Percentiles rank a stretch among this genome's conserved stretches.
Evolutionary conservation across 2,888 invertebrate species (phyloP).

Genomic region (Spilosoma lubricipeda): DNA sequence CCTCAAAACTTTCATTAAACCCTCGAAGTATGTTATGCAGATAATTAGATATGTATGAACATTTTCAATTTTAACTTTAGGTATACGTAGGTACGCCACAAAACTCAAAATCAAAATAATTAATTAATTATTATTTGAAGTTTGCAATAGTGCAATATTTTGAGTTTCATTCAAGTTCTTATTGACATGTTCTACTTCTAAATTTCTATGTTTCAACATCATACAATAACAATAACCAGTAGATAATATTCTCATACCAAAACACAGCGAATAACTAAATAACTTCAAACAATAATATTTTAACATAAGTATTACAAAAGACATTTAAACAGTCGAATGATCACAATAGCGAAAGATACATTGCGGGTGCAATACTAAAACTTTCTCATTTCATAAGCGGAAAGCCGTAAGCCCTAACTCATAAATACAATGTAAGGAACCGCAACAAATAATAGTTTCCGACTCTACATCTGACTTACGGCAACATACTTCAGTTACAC

Average conservation of each 20-base stretch:
- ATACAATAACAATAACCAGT: slow-evolving; percentile 1
- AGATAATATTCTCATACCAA: background rate
- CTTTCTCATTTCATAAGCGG: slow-evolving; percentile 70
- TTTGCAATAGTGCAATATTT: no score
- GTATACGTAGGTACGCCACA: no score
- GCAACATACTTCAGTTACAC: slow-evolving; percentile 71
- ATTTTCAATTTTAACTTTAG: no score
- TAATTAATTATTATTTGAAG: no score
- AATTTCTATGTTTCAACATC: background rate
- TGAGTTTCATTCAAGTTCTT: background rate
- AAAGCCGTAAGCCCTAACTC: slow-evolving; percentile 72
- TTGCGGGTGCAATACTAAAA: slow-evolving; percentile 59
- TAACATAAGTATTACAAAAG: slow-evolving; percentile 24
- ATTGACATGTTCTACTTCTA: background rate
- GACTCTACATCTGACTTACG: slow-evolving; percentile 80
- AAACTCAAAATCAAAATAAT: no score
- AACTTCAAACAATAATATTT: slow-evolving; percentile 13
- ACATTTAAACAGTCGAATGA: slow-evolving; percentile 35
- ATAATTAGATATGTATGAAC: no score
- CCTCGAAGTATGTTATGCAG: no score
- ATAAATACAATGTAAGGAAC: slow-evolving; percentile 79
- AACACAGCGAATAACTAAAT: slow-evolving; percentile 12
- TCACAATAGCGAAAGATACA: slow-evolving; percentile 41
- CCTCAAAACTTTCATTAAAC: no score
- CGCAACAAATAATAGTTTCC: slow-evolving; percentile 83